Conservation (phyloP, 2,113 vertebrate species). For the Mormoops blainvillei region DNA sequence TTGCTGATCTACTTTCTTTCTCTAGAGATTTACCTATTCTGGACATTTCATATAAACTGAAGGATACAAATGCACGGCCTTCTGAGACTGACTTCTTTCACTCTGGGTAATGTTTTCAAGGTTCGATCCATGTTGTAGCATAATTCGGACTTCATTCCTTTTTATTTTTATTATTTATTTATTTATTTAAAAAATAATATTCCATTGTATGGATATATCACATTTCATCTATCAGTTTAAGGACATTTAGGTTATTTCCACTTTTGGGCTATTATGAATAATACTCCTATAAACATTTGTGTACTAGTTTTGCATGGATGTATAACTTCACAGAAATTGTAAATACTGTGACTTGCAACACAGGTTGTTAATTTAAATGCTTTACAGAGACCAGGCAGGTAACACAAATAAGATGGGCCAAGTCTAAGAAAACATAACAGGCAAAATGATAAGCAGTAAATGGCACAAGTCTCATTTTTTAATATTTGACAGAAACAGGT, state of each 20-base stretch:
- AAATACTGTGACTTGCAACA: conserved; percentile 33
- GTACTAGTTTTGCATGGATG: not conserved
- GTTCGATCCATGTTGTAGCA: not conserved
- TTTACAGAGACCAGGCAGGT: not conserved
- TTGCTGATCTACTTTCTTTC: not conserved
- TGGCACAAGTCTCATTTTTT: not conserved
- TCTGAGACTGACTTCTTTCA: not conserved
- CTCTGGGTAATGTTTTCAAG: not conserved
- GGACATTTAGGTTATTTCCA: not conserved
- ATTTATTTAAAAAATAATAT: not conserved
- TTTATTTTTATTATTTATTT: not conserved
- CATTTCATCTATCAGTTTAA: not conserved
- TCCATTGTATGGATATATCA: not conserved
- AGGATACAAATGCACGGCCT: too few species aligned
- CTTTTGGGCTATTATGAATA: not conserved
- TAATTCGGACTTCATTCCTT: not conserved
- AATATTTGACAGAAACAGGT: not conserved
- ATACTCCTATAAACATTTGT: not conserved
- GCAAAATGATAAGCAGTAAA: conserved; percentile 11
- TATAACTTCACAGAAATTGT: not conserved
- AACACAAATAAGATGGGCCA: not conserved
- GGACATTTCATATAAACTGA: not conserved
- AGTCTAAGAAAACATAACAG: not conserved
- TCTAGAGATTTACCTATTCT: not conserved
- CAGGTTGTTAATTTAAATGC: not conserved